Evolutionary conservation across 1,140 invertebrate genomes (phyloP).

Genomic region (Drosophila rhopaloa): DNA sequence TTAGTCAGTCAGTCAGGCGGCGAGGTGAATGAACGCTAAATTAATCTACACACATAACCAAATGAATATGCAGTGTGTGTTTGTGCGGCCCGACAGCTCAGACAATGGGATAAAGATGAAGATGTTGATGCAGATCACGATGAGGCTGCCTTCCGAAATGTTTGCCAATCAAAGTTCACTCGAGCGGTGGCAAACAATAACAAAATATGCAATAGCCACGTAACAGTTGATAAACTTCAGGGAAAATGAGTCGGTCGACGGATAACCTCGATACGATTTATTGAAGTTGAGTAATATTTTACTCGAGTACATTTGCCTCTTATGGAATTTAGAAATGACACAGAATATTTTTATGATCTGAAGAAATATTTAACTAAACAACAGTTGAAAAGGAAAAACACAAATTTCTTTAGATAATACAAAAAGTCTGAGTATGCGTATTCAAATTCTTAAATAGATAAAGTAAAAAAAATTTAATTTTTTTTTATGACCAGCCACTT

Average conservation of each 20-base stretch:
- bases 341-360: not conserved
- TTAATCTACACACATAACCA: conserved; percentile 50
- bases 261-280: conserved; percentile 1
- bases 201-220: conserved; percentile 28
- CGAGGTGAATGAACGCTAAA: conserved; percentile 75
- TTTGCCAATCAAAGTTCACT: conserved; percentile 47
- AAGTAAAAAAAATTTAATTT: not conserved
- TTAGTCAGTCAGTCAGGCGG: conserved; percentile 45
- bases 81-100: conserved; percentile 28
- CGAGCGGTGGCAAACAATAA: conserved; percentile 31
- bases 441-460: not conserved
- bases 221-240: conserved; percentile 35
- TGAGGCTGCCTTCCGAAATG: conserved; percentile 31
- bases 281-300: conserved; percentile 13
- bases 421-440: not conserved
- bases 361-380: too few species aligned
- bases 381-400: not conserved
- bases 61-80: conserved; percentile 37
- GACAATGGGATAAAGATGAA: conserved; percentile 39
- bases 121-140: conserved; percentile 28
- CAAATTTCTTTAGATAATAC: not conserved
- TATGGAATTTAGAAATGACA: not conserved
- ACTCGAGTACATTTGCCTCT: not conserved
- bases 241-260: conserved; percentile 11
- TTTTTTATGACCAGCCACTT: conserved; percentile 15